A percentile compares a stretch with the other conserved stretches of the same genome.
phyloP scores from a whole-genome alignment of 2,113 vertebrate genomes.

The human (Homo sapiens) region DNA sequence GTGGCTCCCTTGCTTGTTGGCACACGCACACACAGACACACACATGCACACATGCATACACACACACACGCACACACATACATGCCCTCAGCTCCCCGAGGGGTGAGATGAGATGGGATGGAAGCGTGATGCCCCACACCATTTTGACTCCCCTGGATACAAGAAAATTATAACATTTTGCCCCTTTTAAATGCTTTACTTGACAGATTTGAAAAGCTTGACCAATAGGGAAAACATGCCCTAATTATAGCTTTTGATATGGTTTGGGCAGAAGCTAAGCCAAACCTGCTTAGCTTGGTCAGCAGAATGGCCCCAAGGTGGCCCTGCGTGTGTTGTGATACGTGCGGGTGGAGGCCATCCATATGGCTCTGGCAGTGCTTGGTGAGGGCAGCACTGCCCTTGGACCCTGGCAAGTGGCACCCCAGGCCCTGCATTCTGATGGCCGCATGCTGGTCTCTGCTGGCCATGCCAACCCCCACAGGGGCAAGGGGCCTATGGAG shows the following conservation, averaged over 20 bases:
- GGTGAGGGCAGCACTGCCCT: background rate
- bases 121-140: background rate
- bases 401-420: background rate
- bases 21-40: background rate
- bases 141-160: background rate
- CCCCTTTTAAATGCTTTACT: background rate
- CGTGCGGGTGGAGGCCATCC: background rate
- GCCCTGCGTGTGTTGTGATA: rapidly evolving
- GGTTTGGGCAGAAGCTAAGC: background rate
- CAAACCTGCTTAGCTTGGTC: background rate
- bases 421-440: rapidly evolving
- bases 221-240: background rate
- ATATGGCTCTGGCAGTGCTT: background rate
- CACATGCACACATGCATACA: too few species aligned
- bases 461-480: background rate
- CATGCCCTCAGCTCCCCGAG: background rate
- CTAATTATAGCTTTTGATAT: background rate
- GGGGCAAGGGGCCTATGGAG: rapidly evolving
- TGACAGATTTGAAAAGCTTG: background rate
- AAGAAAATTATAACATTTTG: background rate
- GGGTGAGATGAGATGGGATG: rapidly evolving
- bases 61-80: background rate
- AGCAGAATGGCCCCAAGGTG: background rate
- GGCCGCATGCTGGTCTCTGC: background rate
- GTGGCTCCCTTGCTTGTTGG: background rate